Base-by-base conservation (phyloP, 2,888 invertebrate species). In the Tetropium fuscum region DNA sequence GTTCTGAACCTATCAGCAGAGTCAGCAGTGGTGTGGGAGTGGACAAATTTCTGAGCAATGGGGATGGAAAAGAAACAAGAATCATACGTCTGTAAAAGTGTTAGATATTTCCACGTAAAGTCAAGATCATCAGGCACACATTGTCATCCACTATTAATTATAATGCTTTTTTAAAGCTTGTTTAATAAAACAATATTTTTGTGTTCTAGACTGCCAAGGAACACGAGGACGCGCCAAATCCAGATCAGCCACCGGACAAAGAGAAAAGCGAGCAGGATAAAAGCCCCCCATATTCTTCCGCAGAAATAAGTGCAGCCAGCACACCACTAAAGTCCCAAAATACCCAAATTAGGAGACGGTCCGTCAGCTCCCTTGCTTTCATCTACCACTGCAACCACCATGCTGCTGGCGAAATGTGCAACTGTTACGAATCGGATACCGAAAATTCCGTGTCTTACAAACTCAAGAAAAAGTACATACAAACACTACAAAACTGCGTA, bases 311-410 rank as follows among this genome's bases (percentile, higher is more conserved):
- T 34, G 78, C 77, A 3, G 77, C 80, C 16, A 82, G 84, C 69
- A 85, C 85, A 1, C 85, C 85, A 1, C 77, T 83, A 30, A 81
- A 78, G 67, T 69, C 79, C 27, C 77, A 78, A 58, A 74, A 74
- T 22, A 61, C 74, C 5, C 80, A 79, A 58, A 78, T 82, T n/a
- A 76, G 83, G 44, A 74, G 84, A 58, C 72, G 83, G 56, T 84
- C 84, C 1, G 81, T 83, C 38, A 82, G 82, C 60, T 82, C 83
- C 7, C 74, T 80, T 60, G 83, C 83, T 1, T 83, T 78, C 70
- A 83, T 83, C 60, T 83, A 82, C 64, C 82, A 82, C 67, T 83
- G 83, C 74, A 82, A 80, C 67, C 81, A 83, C 68, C 81, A 83
- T 62, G 82, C 83, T 7, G 81, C 82, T 13, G 83, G 83, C 7